Base-by-base conservation (phyloP, 1,140 invertebrate species). In the Vanessa atalanta region DNA sequence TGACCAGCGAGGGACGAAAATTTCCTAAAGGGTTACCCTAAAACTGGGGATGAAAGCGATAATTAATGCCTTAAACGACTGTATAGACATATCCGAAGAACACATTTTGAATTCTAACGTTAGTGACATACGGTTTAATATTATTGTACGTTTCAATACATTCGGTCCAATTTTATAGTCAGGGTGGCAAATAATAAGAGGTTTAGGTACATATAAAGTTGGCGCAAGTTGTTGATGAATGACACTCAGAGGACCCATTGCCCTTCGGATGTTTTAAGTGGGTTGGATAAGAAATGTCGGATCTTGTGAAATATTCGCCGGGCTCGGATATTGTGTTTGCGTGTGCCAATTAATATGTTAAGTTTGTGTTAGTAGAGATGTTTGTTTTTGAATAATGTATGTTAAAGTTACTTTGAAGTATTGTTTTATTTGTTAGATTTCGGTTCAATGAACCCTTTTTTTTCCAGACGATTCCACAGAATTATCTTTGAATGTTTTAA, bases 231-330 rank as follows among this genome's bases (percentile, higher is more conserved):
- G 84, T 90, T 93, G 91, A 93, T 93, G 91, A 91, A 93, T 91
- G 91, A 93, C 91, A 93, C 91, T 93, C 91, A 47, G 81, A 81
- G 90, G 90, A 82, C 86, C 90, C 89, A 92, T 92, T 90, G 89
- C 90, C 90, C 90, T 92, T 92, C 89, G 88, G 88, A 89, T 86
- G 90, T 90, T 92, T 92, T 89, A 92, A 91, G 86, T 88, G 88
- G 88, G 85, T 88, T 84, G 83, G 90, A 92, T 91, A 93, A 93
- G 91, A 91, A 93, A 91, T 86, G 88, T 89, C 86, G 89, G 87
- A 88, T 91, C 88, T 83, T 76, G 88, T 90, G 88, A 91, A 91
- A 90, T 91, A 90, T 91, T 87, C 78, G 76, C 72, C 77, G 80
- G 78, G 85, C 86, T 82, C 74, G 82, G 80, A 82, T 85, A 81